These are phyloP conservation scores for Campoletis raptor DNA, from an alignment of 2,888 invertebrate genomes.

Conservation along the genomic window DNA sequence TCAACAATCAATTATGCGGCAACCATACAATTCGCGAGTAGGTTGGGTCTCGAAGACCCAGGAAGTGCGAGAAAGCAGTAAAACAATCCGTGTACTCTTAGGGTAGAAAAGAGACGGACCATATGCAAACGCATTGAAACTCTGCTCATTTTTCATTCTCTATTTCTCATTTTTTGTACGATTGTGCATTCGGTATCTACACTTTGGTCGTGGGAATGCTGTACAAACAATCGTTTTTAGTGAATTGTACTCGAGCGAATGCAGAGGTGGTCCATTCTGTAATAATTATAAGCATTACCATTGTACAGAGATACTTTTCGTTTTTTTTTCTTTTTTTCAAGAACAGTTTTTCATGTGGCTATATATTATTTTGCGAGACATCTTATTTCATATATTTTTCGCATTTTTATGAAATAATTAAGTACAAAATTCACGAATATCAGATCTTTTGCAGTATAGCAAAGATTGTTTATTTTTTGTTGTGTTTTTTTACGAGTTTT, in stretches of 20 bases:
- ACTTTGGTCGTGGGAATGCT: conserved; percentile 54
- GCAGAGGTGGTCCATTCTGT: conserved; percentile 58
- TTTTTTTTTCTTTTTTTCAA: conserved; percentile 42
- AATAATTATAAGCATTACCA: conserved; percentile 64
- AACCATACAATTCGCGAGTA: background rate
- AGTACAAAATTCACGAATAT: conserved; percentile 64
- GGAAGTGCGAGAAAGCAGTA: background rate
- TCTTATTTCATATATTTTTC: conserved; percentile 43
- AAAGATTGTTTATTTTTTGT: background rate
- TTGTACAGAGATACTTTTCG: conserved; percentile 57
- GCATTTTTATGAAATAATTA: conserved; percentile 56
- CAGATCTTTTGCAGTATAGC: conserved; percentile 18
- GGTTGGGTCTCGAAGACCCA: background rate
- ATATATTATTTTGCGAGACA: conserved; percentile 17
- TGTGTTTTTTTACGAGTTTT: conserved; percentile 16
- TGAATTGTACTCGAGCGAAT: conserved; percentile 50
- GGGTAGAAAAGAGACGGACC: background rate
- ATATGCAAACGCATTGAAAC: conserved; percentile 6
- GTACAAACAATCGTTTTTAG: conserved; percentile 52
- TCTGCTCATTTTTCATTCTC: background rate
- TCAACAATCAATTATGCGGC: background rate
- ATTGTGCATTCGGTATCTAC: conserved; percentile 52
- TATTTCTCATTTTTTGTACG: conserved; percentile 14
- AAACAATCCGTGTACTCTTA: background rate
- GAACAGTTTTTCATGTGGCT: conserved; percentile 56